Conservation (phyloP, 1,140 invertebrate genomes). For the Bicyclus anynana region DNA sequence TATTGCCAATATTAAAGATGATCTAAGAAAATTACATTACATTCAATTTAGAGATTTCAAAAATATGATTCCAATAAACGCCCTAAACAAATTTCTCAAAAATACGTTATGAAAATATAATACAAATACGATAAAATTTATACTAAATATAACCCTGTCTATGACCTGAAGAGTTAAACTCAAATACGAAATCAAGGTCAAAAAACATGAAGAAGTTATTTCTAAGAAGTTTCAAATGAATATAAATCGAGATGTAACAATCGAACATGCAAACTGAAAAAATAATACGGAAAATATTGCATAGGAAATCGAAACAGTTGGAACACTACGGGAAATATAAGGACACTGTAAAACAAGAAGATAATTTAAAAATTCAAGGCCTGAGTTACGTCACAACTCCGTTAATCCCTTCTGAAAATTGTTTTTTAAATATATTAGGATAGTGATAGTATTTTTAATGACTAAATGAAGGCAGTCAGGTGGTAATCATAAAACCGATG, state of each 20-base stretch:
- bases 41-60: slow-evolving; percentile 72
- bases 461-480: slow-evolving; percentile 26
- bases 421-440: slow-evolving; percentile 3
- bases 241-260: slow-evolving; percentile 18
- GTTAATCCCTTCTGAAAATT: slow-evolving; percentile 45
- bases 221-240: slow-evolving; percentile 41
- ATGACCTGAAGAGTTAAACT: slow-evolving; percentile 75
- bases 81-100: slow-evolving; percentile 75
- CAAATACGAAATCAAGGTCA: slow-evolving; percentile 55
- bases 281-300: slow-evolving; percentile 14
- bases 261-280: slow-evolving; percentile 29
- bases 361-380: slow-evolving; percentile 48
- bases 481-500: slow-evolving; percentile 13
- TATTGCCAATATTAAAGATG: slow-evolving; percentile 56
- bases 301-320: slow-evolving; percentile 11
- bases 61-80: slow-evolving; percentile 76
- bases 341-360: slow-evolving; percentile 11
- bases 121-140: slow-evolving; percentile 77
- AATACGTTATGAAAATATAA: slow-evolving; percentile 77
- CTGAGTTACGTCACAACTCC: slow-evolving; percentile 59
- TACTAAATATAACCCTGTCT: slow-evolving; percentile 77
- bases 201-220: slow-evolving; percentile 69
- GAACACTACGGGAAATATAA: slow-evolving; percentile 21
- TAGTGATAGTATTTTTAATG: slow-evolving; percentile 12
- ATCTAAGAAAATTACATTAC: slow-evolving; percentile 63